phyloP scores from a whole-genome alignment of 2,113 vertebrate species.

The Urocolius indicus region DNA sequence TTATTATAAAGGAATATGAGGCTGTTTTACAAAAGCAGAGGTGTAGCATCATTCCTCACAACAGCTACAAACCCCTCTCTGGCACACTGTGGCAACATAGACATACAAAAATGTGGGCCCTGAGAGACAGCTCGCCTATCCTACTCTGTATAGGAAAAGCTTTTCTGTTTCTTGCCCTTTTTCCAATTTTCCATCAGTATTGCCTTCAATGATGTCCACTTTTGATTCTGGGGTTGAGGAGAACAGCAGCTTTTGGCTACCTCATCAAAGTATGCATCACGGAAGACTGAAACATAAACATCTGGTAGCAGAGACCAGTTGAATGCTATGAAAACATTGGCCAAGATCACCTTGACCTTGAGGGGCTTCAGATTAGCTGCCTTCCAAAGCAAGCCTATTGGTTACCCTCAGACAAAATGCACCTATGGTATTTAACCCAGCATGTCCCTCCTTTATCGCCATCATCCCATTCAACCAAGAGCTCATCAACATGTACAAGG shows the following conservation, averaged over 20 bases:
- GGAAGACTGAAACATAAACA: neutral
- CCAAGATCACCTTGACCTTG: neutral
- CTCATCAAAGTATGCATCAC: neutral
- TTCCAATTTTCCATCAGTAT: neutral
- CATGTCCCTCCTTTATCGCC: rapidly evolving
- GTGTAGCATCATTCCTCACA: neutral
- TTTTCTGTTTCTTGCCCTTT: neutral
- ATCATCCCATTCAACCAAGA: neutral
- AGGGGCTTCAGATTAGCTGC: neutral
- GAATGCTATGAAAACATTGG: neutral
- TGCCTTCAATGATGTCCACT: rapidly evolving
- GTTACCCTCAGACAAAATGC: neutral
- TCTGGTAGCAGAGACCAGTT: neutral
- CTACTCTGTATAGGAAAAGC: rapidly evolving
- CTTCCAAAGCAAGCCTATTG: neutral
- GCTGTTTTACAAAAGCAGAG: neutral
- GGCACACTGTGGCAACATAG: neutral
- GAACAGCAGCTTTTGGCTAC: neutral
- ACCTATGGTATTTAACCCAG: neutral
- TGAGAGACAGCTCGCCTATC: neutral
- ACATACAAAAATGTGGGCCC: rapidly evolving
- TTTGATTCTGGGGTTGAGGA: neutral
- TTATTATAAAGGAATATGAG: neutral
- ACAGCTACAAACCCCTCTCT: neutral
- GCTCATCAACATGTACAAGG: rapidly evolving